Base-by-base conservation (phyloP, 2,888 invertebrate species). In the Onchidella celtica region DNA sequence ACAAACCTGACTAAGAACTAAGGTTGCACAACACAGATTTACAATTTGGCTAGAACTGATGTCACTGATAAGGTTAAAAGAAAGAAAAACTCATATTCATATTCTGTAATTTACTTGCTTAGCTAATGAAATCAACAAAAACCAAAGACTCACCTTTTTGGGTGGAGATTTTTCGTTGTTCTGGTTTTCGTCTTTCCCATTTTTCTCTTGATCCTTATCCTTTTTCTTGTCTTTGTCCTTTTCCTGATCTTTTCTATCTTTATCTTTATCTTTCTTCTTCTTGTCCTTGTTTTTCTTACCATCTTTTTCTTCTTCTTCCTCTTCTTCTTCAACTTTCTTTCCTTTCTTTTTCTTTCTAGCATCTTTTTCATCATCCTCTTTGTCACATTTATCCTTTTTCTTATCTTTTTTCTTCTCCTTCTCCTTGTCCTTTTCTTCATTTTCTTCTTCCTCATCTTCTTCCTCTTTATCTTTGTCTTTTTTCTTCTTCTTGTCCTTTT, bases 101-200 rank as follows among this genome's bases (percentile, higher is more conserved):
- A n/a, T n/a, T n/a, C n/a, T n/a, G n/a, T n/a, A n/a, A n/a, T n/a
- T n/a, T n/a, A n/a, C n/a, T n/a, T n/a, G n/a, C n/a, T n/a, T n/a
- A n/a, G n/a, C n/a, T n/a, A n/a, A n/a, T n/a, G n/a, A n/a, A n/a
- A n/a, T n/a, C n/a, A n/a, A n/a, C n/a, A n/a, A n/a, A n/a, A n/a
- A n/a, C n/a, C n/a, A n/a, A 66, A n/a, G 32, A 72, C 40, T 38
- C 38, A 81, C 74, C 40, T 72, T 79, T 73, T 79, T 79, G 1
- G 24, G 72, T 17, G 79, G 72, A 17, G 17, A 6, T 34, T 40
- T 72, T 55, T 79, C 55, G n/a, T 29, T 76, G 55, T 76, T 14
- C n/a, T 63, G 27, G 34, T 75, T 61, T 61, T 81, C 38, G 2
- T 59, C 69, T 6, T 80, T 47, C 11, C 40, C 61, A 24, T 63